Evolutionary conservation across 2,888 invertebrate genomes (phyloP), one percentile per base, ranked within the genome.

Genomic region (Balanococcus diminutus): DNA sequence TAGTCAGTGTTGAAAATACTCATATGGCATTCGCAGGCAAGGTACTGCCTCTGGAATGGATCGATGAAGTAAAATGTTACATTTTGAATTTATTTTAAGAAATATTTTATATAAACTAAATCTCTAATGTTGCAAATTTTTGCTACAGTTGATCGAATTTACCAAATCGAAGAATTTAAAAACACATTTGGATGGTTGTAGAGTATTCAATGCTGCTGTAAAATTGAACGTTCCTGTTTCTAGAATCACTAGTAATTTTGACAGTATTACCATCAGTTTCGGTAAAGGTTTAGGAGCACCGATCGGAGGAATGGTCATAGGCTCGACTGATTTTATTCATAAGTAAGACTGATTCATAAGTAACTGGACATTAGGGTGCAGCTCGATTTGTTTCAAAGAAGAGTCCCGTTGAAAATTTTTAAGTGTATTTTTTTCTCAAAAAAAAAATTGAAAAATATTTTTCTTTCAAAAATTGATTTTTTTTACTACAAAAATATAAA

Each of bases 221-320:
- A 92, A 93, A 81, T 91, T 94, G 42, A 92, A 93, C 51, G 91
- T 93, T 82, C 89, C 94, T 0, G 93, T 93, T 0, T 90, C 92
- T 28, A 91, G 94, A 61, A 92, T 98, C 28, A 93, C 93, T 4
- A 90, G 92, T 86, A 92, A 94, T 88, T 95, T 95, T 87, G 96
- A 96, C 89, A 94, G 96, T 0, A 93, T 98, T 1, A 94, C 94
- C 85, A 93, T 97, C 89, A 98, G 98, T 89, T 92, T 98, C 88
- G 98, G 97, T 89, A 98, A 98, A 91, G 94, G 97, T 0, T 91
- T 99, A 19, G 96, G 96, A 1, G 95, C 96, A 36, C 98, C 98
- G 0, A 93, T 95, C 1, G 98, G 98, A 0, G 96, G 97, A 0
- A 90, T 97, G 9, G 90, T 98, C 3, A 94, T 94, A 3, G 98